Percentiles rank a stretch among this genome's conserved stretches.
Evolutionary conservation across 2,888 invertebrate genomes (phyloP).

Genomic region (Drosophila putrida): DNA sequence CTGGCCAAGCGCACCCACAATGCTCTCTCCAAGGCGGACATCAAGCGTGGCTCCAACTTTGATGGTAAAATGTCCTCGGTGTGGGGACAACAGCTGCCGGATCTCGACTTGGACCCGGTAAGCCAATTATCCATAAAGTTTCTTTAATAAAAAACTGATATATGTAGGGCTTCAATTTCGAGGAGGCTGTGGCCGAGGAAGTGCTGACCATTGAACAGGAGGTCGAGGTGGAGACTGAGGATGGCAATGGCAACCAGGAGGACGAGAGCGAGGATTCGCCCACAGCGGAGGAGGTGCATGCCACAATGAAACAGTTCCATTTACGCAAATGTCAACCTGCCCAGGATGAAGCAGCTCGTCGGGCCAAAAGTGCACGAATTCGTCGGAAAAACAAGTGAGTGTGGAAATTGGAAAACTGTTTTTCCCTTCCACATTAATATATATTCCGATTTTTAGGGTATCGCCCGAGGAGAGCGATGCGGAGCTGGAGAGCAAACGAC

Average conservation of each 20-base stretch:
- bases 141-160: too few species aligned
- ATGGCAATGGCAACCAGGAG: constrained; percentile 63
- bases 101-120: constrained; percentile 65
- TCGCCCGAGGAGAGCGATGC: constrained; percentile 80
- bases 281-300: constrained; percentile 84
- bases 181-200: constrained; percentile 78
- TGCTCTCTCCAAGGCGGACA: constrained; percentile 85
- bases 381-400: constrained; percentile 82
- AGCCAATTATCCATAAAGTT: constrained; percentile 6
- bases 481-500: constrained; percentile 56
- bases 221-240: constrained; percentile 82
- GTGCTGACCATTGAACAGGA: constrained; percentile 81
- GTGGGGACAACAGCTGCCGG: constrained; percentile 69
- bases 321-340: constrained; percentile 82
- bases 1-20: constrained; percentile 89
- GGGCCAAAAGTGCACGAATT: constrained; percentile 82
- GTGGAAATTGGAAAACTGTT: background rate
- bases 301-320: constrained; percentile 85
- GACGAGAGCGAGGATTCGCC: constrained; percentile 82
- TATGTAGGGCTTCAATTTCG: constrained; percentile 71
- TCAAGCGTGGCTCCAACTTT: constrained; percentile 63
- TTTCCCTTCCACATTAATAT: background rate
- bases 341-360: constrained; percentile 78
- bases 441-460: constrained; percentile 67
- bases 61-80: constrained; percentile 70